These are phyloP conservation scores for Perizoma affinitatum DNA, from an alignment of 2,888 invertebrate species.

Conservation along the genomic window DNA sequence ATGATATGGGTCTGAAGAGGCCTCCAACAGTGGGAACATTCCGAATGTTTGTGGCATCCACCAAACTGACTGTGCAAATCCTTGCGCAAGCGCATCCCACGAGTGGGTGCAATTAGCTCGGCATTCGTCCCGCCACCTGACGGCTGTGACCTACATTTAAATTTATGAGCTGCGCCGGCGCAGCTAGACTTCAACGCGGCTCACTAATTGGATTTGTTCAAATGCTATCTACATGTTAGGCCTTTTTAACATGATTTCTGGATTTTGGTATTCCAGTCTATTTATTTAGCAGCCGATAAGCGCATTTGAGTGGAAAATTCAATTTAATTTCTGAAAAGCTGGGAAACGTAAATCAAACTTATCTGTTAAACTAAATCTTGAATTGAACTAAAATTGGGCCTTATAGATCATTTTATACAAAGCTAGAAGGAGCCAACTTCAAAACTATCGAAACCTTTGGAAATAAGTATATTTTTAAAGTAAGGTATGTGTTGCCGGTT, in stretches of 20 bases:
- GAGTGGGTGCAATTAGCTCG: constrained; percentile 22
- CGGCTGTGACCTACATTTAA: constrained; percentile 32
- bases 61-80: not conserved
- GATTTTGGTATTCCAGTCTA: not conserved
- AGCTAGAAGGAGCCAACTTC: too few relatives aligned
- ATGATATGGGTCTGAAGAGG: too few relatives aligned
- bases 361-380: not conserved
- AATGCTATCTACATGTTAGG: constrained; percentile 15
- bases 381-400: too few relatives aligned
- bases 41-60: not conserved
- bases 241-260: not conserved
- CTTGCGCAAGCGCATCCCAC: constrained; percentile 22
- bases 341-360: not conserved
- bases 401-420: too few relatives aligned
- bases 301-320: not conserved
- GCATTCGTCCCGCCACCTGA: constrained; percentile 32
- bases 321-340: not conserved
- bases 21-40: too few relatives aligned
- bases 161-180: constrained; percentile 14
- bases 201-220: constrained; percentile 22
- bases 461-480: too few relatives aligned
- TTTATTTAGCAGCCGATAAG: not conserved
- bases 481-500: too few relatives aligned
- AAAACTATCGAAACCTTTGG: too few relatives aligned
- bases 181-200: constrained; percentile 8